Evolutionary conservation across 64 coral and sea anemone species (phyloP).

Genomic region (Actinia equina): DNA sequence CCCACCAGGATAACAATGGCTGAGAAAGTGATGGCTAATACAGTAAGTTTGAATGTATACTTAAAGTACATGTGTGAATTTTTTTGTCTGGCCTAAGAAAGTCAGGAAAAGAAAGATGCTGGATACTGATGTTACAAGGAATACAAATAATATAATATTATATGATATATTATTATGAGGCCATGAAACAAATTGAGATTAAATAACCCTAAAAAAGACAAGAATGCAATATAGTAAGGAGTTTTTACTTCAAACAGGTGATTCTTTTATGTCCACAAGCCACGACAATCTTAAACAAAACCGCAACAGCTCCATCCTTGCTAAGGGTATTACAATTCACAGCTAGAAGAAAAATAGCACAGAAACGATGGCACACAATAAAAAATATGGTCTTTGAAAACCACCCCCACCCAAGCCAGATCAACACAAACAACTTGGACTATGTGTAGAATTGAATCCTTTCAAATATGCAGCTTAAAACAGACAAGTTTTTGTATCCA

Average conservation of each 20-base stretch:
- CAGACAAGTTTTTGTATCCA: neutral
- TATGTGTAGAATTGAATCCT: neutral
- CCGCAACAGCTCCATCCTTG: slow-evolving; percentile 75
- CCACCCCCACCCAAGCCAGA: neutral
- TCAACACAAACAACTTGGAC: neutral
- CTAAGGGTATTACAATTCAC: slow-evolving; percentile 87
- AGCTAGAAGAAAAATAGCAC: slow-evolving; percentile 28
- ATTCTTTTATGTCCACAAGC: slow-evolving; percentile 93
- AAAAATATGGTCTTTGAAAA: neutral
- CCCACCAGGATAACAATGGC: too few relatives aligned
- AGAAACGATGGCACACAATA: neutral
- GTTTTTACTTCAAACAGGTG: slow-evolving; percentile 83
- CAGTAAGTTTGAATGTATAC: too few relatives aligned
- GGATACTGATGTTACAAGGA: too few relatives aligned
- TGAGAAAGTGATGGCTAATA: too few relatives aligned
- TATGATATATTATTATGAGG: too few relatives aligned
- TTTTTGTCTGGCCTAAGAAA: too few relatives aligned
- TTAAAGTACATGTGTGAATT: too few relatives aligned
- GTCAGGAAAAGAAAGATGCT: too few relatives aligned
- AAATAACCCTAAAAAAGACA: neutral
- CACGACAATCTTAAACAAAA: slow-evolving; percentile 74
- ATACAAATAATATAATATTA: too few relatives aligned
- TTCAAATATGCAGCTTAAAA: neutral
- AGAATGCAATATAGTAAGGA: neutral
- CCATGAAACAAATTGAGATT: neutral